A percentile compares a stretch with the other conserved stretches of the same genome.
These are phyloP conservation scores for Apteryx mantelli DNA, from an alignment of 2,113 vertebrate genomes.

Conservation along the genomic window DNA sequence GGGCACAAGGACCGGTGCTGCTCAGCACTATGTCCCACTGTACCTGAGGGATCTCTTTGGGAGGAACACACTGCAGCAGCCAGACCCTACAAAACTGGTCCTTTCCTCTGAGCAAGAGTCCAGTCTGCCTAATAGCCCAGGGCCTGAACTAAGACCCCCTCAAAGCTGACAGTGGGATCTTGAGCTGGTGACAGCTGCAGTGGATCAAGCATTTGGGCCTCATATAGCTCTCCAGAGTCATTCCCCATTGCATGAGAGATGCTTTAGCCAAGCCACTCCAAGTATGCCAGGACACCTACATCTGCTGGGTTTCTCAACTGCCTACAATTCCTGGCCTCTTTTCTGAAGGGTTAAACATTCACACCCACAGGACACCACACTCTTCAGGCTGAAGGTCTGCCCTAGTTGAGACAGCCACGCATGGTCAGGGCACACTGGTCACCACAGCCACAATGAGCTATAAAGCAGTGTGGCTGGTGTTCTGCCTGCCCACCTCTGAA, in stretches of 20 bases:
- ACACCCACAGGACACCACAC: not conserved
- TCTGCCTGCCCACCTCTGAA: not conserved
- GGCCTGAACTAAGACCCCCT: no score
- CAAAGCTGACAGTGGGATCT: no score
- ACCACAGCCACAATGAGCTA: not conserved
- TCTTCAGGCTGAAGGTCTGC: not conserved
- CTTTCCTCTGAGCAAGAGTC: no score
- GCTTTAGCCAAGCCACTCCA: not conserved
- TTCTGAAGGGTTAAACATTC: not conserved
- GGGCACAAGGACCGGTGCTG: no score
- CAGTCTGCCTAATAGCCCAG: no score
- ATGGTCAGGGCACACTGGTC: accelerated
- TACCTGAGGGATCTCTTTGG: no score
- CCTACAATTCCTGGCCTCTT: no score
- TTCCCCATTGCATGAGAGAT: not conserved
- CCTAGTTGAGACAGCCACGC: not conserved
- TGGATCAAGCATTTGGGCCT: no score
- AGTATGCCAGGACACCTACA: not conserved
- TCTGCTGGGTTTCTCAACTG: not conserved
- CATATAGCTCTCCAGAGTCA: not conserved
- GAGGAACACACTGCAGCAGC: no score
- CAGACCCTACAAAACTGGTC: no score
- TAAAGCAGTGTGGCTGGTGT: not conserved
- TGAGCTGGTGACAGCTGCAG: no score
- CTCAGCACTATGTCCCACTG: no score